Base-by-base conservation (phyloP, 1,140 invertebrate genomes). In the Euglossa dilemma region DNA sequence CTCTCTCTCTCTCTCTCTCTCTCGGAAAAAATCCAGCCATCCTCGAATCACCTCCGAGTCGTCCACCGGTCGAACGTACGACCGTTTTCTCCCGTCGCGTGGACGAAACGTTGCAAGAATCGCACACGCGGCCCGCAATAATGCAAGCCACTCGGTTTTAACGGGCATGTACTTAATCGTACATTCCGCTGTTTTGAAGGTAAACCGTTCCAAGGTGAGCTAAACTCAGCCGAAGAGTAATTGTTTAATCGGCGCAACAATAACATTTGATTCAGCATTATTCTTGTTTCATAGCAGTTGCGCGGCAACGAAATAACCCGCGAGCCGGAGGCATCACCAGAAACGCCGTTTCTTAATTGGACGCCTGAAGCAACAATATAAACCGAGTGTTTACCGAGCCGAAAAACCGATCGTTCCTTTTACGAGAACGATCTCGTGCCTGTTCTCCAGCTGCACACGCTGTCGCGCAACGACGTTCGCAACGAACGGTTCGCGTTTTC, bases 261-360 rank as follows among this genome's bases (percentile, higher is more conserved):
- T 82, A 89, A 89, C 87, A 86, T 84, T 89, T 79, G 85, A 89
- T 89, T 89, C 88, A 86, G 87, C 87, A 78, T 86, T 88, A 89
- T 88, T 82, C 85, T 79, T 76, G 64, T 66, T 43, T 36, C 25
- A 7, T 50, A 70, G 6, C 20, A 56, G 43, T 43, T 57, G 63
- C 54, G 16, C 12, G 6, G 16, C 23, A 80, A 64, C 25, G 67
- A 67, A 71, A 79, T 28, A 75, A 61, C 2, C 8, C 16, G 56
- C 63, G 36, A 50, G 56, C 25, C 23, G 18, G 28, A 56, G 28
- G 8, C 56, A 36, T 36, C 56, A 2, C 8, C 54, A 9, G 25
- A 8, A 16, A 23, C 0, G 36, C n/a, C n/a, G 36, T 47, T n/a
- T 59, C n/a, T 59, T 43, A 47, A 81, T 74, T 56, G 50, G 14